Percentiles rank a stretch among this genome's conserved stretches.
Evolutionary conservation across 1,140 invertebrate genomes (phyloP).

Genomic region (Drosophila ficusphila): DNA sequence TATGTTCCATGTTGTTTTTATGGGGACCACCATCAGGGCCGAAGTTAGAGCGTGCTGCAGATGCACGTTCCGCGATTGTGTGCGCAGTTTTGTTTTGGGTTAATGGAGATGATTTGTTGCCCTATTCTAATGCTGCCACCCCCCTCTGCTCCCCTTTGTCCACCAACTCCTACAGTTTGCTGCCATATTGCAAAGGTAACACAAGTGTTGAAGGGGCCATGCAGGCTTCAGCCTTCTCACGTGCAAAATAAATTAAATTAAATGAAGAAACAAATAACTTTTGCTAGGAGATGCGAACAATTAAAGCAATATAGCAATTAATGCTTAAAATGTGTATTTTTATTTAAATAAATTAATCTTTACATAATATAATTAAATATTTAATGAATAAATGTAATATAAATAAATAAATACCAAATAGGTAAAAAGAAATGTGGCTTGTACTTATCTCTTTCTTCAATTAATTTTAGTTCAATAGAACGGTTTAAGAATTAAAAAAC

Average conservation of each 20-base stretch:
- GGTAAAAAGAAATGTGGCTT: no score
- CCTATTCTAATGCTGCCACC: conserved; percentile 71
- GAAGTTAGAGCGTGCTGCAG: conserved; percentile 72
- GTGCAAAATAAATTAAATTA: not conserved
- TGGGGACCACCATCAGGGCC: conserved; percentile 77
- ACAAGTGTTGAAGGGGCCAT: conserved; percentile 5
- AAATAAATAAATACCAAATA: no score
- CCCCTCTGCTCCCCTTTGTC: not conserved
- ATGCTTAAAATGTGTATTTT: no score
- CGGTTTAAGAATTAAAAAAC: no score
- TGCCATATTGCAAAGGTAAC: not conserved
- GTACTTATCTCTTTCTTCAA: no score
- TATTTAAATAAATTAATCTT: no score
- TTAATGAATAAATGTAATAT: no score
- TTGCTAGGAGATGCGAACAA: no score
- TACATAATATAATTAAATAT: no score
- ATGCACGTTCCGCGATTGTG: conserved; percentile 82
- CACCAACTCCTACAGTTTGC: not conserved
- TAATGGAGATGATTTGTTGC: conserved; percentile 84
- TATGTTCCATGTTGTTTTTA: conserved; percentile 55
- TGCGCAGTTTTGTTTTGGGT: conserved; percentile 83
- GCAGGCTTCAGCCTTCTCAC: not conserved
- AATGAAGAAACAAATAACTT: not conserved
- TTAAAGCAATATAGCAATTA: no score
- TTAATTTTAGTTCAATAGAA: no score